Percentiles rank a stretch among this genome's conserved stretches.
phyloP scores from a whole-genome alignment of 2,797 vertebrate genomes.

The Eospalax fontanierii region DNA sequence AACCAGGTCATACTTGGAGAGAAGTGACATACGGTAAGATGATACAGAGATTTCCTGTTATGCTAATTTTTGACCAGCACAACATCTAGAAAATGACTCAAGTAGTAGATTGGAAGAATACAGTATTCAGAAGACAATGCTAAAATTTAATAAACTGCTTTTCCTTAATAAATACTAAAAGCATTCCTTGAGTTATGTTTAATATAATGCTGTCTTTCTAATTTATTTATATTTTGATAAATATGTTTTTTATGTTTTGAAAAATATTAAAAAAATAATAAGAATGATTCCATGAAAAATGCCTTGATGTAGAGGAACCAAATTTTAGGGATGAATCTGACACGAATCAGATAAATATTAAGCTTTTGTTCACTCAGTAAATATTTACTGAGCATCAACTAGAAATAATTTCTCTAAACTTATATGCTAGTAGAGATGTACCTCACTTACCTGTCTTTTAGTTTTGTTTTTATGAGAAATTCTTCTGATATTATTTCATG shows the following conservation, averaged over 20 bases:
- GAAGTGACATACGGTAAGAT: neutral
- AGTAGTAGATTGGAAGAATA: neutral
- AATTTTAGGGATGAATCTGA: neutral
- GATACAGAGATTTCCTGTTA: neutral
- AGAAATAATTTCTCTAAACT: constrained; percentile 11
- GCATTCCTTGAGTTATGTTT: constrained; percentile 13
- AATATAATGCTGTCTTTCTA: constrained; percentile 17
- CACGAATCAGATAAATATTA: neutral
- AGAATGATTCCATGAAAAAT: neutral
- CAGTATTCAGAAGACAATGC: neutral
- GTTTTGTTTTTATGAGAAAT: neutral
- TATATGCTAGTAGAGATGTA: neutral
- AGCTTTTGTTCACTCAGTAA: constrained; percentile 1
- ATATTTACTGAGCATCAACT: neutral
- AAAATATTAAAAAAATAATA: too few species aligned
- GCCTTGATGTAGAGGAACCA: neutral
- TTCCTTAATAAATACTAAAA: constrained; percentile 35
- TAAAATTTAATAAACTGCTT: neutral
- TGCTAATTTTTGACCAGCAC: neutral
- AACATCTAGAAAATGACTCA: constrained; percentile 27
- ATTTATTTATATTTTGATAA: constrained; percentile 59
- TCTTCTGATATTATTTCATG: constrained; percentile 29
- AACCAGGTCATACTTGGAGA: neutral
- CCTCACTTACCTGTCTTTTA: neutral
- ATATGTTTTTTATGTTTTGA: too few species aligned